A percentile compares a stretch with the other conserved stretches of the same genome.
Conservation (phyloP, 2,888 invertebrate species). For the Cabera pusaria region DNA sequence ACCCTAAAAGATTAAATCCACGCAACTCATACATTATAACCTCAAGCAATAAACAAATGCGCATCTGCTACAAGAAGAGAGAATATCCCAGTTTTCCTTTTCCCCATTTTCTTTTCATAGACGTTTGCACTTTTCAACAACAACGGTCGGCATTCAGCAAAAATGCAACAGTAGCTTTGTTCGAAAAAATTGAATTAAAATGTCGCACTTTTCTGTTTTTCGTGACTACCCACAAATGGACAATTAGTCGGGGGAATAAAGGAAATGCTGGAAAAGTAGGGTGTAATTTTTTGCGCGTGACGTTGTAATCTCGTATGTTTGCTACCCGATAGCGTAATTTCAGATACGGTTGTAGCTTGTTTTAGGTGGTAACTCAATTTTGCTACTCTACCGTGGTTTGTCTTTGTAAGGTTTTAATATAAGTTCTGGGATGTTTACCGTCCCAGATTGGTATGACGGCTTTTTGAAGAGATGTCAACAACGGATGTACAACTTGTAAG, state of each 20-base stretch:
- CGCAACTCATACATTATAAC: too few relatives aligned
- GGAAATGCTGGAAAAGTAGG: constrained; percentile 8
- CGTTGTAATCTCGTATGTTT: constrained; percentile 17
- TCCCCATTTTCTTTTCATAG: constrained; percentile 59
- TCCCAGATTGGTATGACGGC: too few relatives aligned
- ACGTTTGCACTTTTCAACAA: constrained; percentile 63
- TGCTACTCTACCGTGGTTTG: too few relatives aligned
- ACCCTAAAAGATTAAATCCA: too few relatives aligned
- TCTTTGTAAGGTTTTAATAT: too few relatives aligned
- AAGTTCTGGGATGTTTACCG: too few relatives aligned
- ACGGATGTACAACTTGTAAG: too few relatives aligned
- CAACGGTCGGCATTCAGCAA: constrained; percentile 43
- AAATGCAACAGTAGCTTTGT: constrained; percentile 72
- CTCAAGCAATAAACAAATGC: constrained; percentile 23
- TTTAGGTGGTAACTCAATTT: too few relatives aligned
- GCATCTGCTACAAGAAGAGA: constrained; percentile 51
- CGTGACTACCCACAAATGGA: constrained; percentile 75
- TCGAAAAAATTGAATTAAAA: constrained; percentile 78
- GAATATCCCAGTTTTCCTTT: constrained; percentile 44
- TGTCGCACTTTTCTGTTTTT: constrained; percentile 70
- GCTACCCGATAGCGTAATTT: constrained; percentile 8
- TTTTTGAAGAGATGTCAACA: too few relatives aligned
- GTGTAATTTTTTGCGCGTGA: constrained; percentile 25
- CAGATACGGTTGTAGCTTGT: constrained; percentile 5
- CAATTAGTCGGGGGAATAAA: constrained; percentile 59